These are phyloP conservation scores for Odontocerum albicorne DNA, from an alignment of 2,888 invertebrate species.

Conservation along the genomic window DNA sequence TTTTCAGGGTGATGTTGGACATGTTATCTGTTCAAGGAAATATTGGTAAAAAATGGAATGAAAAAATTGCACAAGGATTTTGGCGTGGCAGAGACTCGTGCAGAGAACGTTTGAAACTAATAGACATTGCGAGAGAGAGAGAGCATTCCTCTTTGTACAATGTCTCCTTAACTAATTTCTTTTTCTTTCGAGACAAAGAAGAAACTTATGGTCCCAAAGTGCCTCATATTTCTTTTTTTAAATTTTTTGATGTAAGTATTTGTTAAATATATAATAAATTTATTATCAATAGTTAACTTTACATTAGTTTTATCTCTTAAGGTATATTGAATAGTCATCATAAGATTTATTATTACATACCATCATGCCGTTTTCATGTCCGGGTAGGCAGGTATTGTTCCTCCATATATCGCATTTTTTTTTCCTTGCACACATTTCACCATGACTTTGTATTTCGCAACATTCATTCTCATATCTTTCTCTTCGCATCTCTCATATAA, in stretches of 20 bases:
- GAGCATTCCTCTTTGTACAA: constrained; percentile 85
- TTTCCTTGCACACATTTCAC: too few species aligned
- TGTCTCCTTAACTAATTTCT: constrained; percentile 92
- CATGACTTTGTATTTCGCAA: too few species aligned
- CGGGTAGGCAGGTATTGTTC: too few species aligned
- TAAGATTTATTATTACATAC: too few species aligned
- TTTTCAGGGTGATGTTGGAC: constrained; percentile 78
- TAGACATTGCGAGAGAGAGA: constrained; percentile 69
- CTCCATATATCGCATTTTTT: too few species aligned
- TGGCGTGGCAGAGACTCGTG: constrained; percentile 94
- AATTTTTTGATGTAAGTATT: constrained; percentile 86
- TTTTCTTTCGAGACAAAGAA: constrained; percentile 88
- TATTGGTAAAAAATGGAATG: constrained; percentile 68
- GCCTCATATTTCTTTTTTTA: constrained; percentile 84
- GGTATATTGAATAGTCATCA: too few species aligned
- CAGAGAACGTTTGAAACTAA: constrained; percentile 78
- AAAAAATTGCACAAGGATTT: constrained; percentile 75
- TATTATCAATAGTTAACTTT: too few species aligned
- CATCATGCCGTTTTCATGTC: too few species aligned
- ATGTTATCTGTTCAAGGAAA: constrained; percentile 89
- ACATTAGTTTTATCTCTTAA: too few species aligned
- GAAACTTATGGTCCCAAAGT: constrained; percentile 83
- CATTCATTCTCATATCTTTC: too few species aligned
- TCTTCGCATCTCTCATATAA: too few species aligned
- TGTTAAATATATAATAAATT: too few species aligned